A percentile compares a stretch with the other conserved stretches of the same genome.
Evolutionary conservation across 2,113 vertebrate genomes (phyloP).

Genomic region (Trematocara variabile): DNA sequence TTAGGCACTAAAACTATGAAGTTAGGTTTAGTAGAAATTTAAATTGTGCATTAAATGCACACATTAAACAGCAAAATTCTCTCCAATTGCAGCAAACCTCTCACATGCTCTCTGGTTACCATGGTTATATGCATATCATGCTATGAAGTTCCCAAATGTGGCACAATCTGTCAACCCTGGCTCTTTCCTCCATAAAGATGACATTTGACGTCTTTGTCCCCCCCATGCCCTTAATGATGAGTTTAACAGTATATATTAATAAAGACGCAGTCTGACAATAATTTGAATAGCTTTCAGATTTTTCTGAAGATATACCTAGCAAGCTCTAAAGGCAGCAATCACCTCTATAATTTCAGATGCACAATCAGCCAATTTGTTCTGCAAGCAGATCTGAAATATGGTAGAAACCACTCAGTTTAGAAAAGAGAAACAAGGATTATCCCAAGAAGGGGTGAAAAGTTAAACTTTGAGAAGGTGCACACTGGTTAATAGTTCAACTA

Average conservation of each 20-base stretch:
- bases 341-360: background rate
- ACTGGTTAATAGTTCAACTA: background rate
- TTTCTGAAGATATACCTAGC: background rate
- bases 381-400: background rate
- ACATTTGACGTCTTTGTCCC: background rate
- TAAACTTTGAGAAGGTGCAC: background rate
- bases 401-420: background rate
- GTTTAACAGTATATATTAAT: background rate
- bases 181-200: background rate
- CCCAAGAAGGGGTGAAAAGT: background rate
- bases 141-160: background rate
- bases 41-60: background rate
- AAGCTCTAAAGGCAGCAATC: background rate
- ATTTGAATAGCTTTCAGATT: background rate
- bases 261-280: background rate
- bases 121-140: background rate
- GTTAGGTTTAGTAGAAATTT: background rate
- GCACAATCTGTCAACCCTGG: background rate
- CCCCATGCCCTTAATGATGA: background rate
- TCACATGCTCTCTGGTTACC: background rate
- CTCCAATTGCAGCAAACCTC: background rate
- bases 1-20: background rate
- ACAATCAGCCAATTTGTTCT: background rate
- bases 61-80: background rate
- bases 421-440: background rate